phyloP scores from a whole-genome alignment of 2,888 invertebrate species.

The Ecdyonurus torrentis region DNA sequence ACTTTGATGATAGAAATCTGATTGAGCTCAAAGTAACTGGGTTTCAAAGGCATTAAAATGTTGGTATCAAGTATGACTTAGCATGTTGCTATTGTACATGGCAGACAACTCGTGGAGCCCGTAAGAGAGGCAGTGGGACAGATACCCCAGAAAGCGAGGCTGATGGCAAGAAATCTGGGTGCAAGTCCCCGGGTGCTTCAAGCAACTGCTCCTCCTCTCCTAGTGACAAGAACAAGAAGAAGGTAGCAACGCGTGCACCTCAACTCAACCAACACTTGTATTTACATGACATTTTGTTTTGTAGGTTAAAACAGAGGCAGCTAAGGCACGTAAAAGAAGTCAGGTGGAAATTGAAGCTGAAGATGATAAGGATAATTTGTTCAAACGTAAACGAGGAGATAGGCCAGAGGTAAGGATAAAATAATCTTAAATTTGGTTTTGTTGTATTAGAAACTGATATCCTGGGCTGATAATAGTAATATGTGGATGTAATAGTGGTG shows the following conservation, averaged over 20 bases:
- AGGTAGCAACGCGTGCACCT: slow-evolving; percentile 13
- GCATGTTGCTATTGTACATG: too few relatives aligned
- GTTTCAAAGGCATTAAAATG: too few relatives aligned
- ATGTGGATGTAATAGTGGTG: too few relatives aligned
- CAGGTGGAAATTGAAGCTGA: slow-evolving; percentile 35
- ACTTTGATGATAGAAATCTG: too few relatives aligned
- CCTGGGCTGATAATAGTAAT: too few relatives aligned
- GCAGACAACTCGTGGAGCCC: not conserved
- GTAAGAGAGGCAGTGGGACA: slow-evolving; percentile 23
- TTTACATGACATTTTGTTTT: not conserved
- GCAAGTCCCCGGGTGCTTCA: slow-evolving; percentile 23
- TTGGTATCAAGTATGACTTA: too few relatives aligned
- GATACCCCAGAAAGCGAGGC: slow-evolving; percentile 24
- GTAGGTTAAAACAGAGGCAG: not conserved
- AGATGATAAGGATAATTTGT: slow-evolving; percentile 36
- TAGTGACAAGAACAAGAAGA: slow-evolving; percentile 27
- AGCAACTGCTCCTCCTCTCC: slow-evolving; percentile 21
- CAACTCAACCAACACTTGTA: not conserved
- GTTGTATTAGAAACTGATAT: not conserved
- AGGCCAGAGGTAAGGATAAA: slow-evolving; percentile 30
- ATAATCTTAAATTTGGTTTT: not conserved
- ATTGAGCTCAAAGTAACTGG: too few relatives aligned
- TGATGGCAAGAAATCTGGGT: slow-evolving; percentile 21
- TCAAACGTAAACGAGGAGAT: slow-evolving; percentile 39
- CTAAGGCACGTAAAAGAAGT: slow-evolving; percentile 33